Conservation (phyloP, 2,113 vertebrate species). For the Muntiacus reevesi region DNA sequence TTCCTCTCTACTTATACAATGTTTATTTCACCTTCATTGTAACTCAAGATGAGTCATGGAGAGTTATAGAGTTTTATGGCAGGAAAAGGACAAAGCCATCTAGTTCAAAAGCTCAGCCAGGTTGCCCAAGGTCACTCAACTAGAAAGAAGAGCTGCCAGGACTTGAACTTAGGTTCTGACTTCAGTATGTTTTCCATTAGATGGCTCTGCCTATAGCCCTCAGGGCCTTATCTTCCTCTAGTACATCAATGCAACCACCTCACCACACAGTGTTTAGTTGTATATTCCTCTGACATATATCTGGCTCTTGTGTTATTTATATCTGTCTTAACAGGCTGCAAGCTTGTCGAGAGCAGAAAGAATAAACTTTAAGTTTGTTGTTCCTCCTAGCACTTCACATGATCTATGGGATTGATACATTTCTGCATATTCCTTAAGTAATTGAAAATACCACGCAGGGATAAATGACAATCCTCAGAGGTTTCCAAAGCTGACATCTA, state of each 20-base stretch:
- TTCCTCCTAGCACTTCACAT: background rate
- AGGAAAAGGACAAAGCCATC: conserved; percentile 51
- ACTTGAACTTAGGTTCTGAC: conserved; percentile 41
- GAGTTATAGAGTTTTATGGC: conserved; percentile 57
- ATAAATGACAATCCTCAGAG: background rate
- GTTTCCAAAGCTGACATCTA: background rate
- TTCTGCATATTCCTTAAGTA: background rate
- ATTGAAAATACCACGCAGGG: background rate
- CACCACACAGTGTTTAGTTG: background rate
- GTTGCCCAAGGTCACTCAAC: conserved; percentile 16
- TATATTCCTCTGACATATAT: background rate
- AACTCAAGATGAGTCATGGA: conserved; percentile 61
- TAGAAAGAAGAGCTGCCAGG: background rate
- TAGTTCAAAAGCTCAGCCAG: conserved; percentile 35
- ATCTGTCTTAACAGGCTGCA: background rate
- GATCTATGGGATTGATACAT: background rate
- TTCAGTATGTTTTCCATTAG: background rate
- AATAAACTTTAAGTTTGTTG: background rate
- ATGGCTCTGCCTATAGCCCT: background rate
- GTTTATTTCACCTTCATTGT: conserved; percentile 45
- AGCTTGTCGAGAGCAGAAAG: background rate
- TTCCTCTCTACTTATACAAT: conserved; percentile 20
- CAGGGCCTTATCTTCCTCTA: background rate
- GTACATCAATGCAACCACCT: background rate
- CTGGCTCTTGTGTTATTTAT: background rate